A percentile compares a stretch with the other conserved stretches of the same genome.
These are phyloP conservation scores for Drosophila tanythrix DNA, from an alignment of 2,888 invertebrate species.

Conservation along the genomic window DNA sequence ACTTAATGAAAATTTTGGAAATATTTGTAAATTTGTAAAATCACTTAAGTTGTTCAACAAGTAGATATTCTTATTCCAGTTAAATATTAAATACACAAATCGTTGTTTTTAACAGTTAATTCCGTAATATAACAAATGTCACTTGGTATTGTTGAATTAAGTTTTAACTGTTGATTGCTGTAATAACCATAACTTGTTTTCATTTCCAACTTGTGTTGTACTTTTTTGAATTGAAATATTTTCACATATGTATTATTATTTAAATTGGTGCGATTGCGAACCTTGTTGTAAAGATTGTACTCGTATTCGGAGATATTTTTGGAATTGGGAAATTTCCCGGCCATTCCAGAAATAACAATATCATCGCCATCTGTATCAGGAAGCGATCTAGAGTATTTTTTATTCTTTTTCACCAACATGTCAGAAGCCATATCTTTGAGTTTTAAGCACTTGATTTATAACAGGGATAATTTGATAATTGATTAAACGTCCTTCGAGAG, in stretches of 20 bases:
- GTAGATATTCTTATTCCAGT: background rate
- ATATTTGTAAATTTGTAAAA: background rate
- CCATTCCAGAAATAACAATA: slow-evolving; percentile 87
- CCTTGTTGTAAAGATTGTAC: slow-evolving; percentile 87
- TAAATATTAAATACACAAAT: too few relatives aligned
- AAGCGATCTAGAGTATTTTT: slow-evolving; percentile 78
- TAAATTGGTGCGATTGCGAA: slow-evolving; percentile 59
- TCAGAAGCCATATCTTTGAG: slow-evolving; percentile 55
- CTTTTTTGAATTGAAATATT: background rate
- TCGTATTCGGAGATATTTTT: slow-evolving; percentile 87
- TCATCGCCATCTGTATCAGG: slow-evolving; percentile 85
- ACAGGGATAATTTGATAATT: slow-evolving; percentile 6
- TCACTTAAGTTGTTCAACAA: too few relatives aligned
- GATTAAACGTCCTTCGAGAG: slow-evolving; percentile 11
- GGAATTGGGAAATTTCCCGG: slow-evolving; percentile 88
- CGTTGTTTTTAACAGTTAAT: background rate
- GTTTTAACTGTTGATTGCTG: background rate
- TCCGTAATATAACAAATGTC: background rate
- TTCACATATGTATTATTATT: background rate
- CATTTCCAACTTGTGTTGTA: background rate
- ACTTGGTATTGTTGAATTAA: background rate
- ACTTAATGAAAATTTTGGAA: background rate
- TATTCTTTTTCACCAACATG: slow-evolving; percentile 58
- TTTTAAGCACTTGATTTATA: slow-evolving; percentile 25
- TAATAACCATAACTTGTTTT: background rate